Evolutionary conservation across 35 echinoderm and acorn worm species (phyloP).

Genomic region (Diadema setosum): DNA sequence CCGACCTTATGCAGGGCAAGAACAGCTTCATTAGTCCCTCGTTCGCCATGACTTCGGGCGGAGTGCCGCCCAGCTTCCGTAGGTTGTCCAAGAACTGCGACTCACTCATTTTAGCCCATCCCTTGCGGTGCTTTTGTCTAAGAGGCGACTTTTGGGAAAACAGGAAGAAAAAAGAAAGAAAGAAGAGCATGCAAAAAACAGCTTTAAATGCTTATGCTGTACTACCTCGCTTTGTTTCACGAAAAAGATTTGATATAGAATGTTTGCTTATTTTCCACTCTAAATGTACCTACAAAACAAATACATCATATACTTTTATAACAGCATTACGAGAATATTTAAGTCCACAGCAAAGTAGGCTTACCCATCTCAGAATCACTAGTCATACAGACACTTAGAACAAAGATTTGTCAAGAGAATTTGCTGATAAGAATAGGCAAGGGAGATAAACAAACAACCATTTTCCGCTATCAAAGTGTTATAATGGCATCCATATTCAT

Average conservation of each 20-base stretch:
- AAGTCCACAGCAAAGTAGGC: no score
- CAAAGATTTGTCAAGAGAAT: no score
- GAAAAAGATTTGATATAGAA: background rate
- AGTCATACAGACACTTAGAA: no score
- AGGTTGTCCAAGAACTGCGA: constrained; percentile 16
- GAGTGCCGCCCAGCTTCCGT: constrained; percentile 29
- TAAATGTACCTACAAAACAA: background rate
- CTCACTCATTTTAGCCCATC: constrained; percentile 11
- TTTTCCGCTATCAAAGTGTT: no score
- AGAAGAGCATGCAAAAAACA: background rate
- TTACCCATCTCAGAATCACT: no score
- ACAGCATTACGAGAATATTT: background rate
- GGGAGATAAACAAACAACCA: no score
- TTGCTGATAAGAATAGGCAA: no score
- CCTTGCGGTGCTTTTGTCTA: background rate
- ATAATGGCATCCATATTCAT: no score
- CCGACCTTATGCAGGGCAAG: constrained; percentile 18
- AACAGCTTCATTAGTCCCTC: constrained; percentile 38
- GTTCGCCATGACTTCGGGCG: constrained; percentile 20
- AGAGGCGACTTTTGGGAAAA: background rate
- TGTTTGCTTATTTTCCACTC: background rate
- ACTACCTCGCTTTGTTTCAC: background rate
- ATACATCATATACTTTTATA: background rate
- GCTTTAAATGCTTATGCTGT: background rate
- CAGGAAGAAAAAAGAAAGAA: background rate